phyloP scores from a whole-genome alignment of 1,140 invertebrate species.

The Dolichoris vasculosae region DNA sequence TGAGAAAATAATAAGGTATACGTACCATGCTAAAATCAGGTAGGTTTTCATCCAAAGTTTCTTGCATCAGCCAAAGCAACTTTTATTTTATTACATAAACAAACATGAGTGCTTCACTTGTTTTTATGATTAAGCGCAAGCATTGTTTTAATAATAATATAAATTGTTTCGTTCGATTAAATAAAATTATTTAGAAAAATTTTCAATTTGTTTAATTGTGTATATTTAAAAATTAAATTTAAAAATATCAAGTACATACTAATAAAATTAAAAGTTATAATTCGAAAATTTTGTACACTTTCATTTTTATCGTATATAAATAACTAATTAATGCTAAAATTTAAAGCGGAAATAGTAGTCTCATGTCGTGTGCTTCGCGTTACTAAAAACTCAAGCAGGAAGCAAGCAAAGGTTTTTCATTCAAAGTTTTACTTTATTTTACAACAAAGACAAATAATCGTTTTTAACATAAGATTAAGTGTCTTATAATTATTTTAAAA shows the following conservation, averaged over 20 bases:
- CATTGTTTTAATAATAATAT: conserved; percentile 58
- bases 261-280: conserved; percentile 6
- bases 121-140: conserved; percentile 62
- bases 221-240: conserved; percentile 24
- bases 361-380: conserved; percentile 10
- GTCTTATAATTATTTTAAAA: conserved; percentile 66
- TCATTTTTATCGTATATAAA: not conserved
- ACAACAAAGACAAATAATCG: conserved; percentile 70
- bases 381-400: conserved; percentile 63
- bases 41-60: conserved; percentile 63
- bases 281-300: not conserved
- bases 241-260: conserved; percentile 7
- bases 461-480: conserved; percentile 71
- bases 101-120: conserved; percentile 57
- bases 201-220: not conserved
- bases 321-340: conserved; percentile 31
- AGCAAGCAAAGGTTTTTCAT: conserved; percentile 68
- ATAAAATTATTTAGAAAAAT: conserved; percentile 27
- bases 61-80: conserved; percentile 69
- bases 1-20: conserved; percentile 62
- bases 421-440: conserved; percentile 71
- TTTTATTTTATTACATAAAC: conserved; percentile 65
- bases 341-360: conserved; percentile 28
- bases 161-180: conserved; percentile 35
- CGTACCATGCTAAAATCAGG: conserved; percentile 69